Base-by-base conservation (phyloP, 2,888 invertebrate genomes). In the Diarsia brunnea region DNA sequence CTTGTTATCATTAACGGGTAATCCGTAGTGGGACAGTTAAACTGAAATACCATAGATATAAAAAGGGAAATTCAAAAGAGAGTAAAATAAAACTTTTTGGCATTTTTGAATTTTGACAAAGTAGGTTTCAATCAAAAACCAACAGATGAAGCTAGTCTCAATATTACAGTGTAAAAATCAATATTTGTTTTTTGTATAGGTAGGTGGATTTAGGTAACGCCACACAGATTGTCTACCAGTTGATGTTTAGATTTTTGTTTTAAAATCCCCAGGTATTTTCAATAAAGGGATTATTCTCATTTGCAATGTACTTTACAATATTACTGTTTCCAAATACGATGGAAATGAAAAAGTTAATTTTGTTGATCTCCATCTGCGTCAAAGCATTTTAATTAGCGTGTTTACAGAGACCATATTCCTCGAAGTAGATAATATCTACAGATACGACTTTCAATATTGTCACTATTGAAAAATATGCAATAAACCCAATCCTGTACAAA, bases 1-100 rank as follows among this genome's bases (percentile, higher is more conserved):
- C 7, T 71, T 64, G 45, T 77, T 67, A 47, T 53, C 19, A 73
- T 53, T 63, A 16, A 5, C 31, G 19, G 14, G 19, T 55, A 63
- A 49, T 45, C 12, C 21, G 2, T 4, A 19, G 49, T 58, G n/a
- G 19, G n/a, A 49, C 0, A 51, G 53, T 47, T 7, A 4, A 45
- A 21, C 19, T 49, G 38, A 43, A 58, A 0, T 45, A 19, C 11
- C 4, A 47, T n/a, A 12, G n/a, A 31, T 31, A 31, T 31, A 4
- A 31, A 31, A 31, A 4, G 2, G 31, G 4, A 2, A 31, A 31
- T 31, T 2, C 2, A 31, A 31, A 31, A 31, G 2, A 31, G 3
- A 31, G 2, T 31, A 2, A 31, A 31, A 3, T 31, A 31, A 31
- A 31, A 2, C 31, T 31, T 31, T 31, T 31, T 31, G 31, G 31